These are phyloP conservation scores for Unio pictorum DNA, from an alignment of 2,888 invertebrate species.

Conservation along the genomic window DNA sequence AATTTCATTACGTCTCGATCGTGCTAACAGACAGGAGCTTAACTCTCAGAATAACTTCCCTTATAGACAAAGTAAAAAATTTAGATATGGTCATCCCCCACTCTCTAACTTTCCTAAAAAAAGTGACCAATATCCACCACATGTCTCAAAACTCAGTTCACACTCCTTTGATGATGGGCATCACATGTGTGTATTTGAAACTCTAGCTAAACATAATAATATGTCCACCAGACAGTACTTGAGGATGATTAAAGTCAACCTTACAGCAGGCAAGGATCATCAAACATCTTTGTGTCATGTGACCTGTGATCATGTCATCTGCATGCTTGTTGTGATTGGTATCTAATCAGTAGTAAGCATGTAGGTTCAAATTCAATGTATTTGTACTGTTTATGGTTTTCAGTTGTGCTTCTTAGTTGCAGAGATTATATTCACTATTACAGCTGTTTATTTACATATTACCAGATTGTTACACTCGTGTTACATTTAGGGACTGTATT, in stretches of 20 bases:
- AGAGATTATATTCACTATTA: too few relatives aligned
- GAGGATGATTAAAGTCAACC: constrained; percentile 60
- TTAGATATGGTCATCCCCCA: neutral
- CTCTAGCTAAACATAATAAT: constrained; percentile 65
- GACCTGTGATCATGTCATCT: constrained; percentile 28
- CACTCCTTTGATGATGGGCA: constrained; percentile 11
- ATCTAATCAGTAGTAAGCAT: neutral
- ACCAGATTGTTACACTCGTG: too few relatives aligned
- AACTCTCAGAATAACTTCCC: neutral
- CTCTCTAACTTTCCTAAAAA: neutral
- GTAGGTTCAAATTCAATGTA: neutral
- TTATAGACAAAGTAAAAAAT: neutral
- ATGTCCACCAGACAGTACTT: constrained; percentile 58
- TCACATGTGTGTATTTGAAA: constrained; percentile 65
- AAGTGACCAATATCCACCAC: constrained; percentile 10
- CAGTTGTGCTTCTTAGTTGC: too few relatives aligned
- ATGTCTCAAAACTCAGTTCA: neutral
- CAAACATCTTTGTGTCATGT: constrained; percentile 13
- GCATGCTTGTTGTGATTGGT: constrained; percentile 30
- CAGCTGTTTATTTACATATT: too few relatives aligned
- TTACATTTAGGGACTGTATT: too few relatives aligned
- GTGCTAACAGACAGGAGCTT: neutral
- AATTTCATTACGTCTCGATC: constrained; percentile 20
- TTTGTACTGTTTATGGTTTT: neutral
- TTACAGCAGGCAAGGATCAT: constrained; percentile 61